Base-by-base conservation (phyloP, 2,888 invertebrate genomes). In the Ophion costatus region DNA sequence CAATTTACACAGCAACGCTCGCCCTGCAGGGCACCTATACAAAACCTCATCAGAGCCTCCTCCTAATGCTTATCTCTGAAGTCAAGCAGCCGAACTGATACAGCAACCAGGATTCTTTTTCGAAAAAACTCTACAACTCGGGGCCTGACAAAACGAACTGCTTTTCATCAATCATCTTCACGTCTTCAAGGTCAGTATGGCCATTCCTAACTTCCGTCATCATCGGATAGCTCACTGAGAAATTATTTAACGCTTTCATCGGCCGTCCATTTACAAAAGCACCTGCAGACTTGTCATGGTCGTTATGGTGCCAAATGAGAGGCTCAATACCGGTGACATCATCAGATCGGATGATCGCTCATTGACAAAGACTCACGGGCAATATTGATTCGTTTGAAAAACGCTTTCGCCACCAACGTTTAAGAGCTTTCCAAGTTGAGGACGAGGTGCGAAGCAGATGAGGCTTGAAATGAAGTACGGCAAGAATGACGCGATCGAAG, bases 1-100 rank as follows among this genome's bases (percentile, higher is more conserved):
- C 92, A 93, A 93, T 93, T 93, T 93, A 92, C 93, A 92, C 92
- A 90, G 92, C 92, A 91, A 92, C 91, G 90, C 90, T 89, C 90
- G 89, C 90, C 6, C 10, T 63, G n/a, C 11, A 77, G 59, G 66
- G 38, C 64, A 63, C 42, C 73, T 61, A 90, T 91, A 91, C 91
- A 90, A 92, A 91, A 92, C 92, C 91, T 88, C 91, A 89, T 87
- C 89, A 80, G 51, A 51, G 89, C 89, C 91, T 90, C 88, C 88
- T 88, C 90, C 89, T 24, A 24, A 11, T 0, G 63, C 71, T 51
- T 64, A 51, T 56, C 10, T 63, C 63, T 22, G 0, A 11, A 57
- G 57, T 77, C 67, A 77, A 22, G 57, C 38, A 10, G 59, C 56
- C 38, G 11, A 29, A 66, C 66, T 76, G 33, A 76, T 61, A 42